These are phyloP conservation scores for Phenacoccus solenopsis DNA, from an alignment of 1,140 invertebrate genomes.

Conservation along the genomic window DNA sequence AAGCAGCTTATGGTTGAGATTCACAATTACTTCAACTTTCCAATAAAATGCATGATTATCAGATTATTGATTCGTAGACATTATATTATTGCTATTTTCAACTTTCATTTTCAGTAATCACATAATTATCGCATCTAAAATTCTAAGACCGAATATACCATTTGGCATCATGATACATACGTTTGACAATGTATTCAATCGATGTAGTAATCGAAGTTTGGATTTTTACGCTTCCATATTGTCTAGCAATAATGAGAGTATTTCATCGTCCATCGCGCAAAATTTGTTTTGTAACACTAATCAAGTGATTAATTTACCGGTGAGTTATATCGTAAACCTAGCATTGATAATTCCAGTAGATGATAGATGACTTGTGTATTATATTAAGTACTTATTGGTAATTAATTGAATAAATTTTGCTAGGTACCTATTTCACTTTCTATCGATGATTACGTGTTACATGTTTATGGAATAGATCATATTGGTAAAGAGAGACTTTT, in stretches of 20 bases:
- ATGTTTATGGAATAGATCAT: constrained; percentile 18
- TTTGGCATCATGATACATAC: neutral
- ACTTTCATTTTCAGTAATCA: neutral
- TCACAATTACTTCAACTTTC: too few species aligned
- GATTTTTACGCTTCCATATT: neutral
- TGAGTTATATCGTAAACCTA: neutral
- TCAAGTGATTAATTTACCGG: neutral
- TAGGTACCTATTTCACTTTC: constrained; percentile 23
- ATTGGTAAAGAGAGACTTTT: constrained; percentile 19
- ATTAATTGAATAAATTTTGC: constrained; percentile 17
- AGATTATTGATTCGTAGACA: too few species aligned
- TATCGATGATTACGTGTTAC: constrained; percentile 21
- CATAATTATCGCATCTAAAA: neutral
- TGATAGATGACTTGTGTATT: too few species aligned
- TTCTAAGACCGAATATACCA: neutral
- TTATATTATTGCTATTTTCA: neutral
- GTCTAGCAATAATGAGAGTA: neutral
- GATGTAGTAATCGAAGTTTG: neutral
- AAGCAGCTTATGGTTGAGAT: too few species aligned
- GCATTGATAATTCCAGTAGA: too few species aligned
- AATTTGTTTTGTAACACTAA: neutral
- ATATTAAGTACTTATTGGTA: neutral
- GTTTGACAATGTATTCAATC: neutral
- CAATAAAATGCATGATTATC: too few species aligned
- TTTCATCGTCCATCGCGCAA: neutral